Evolutionary conservation across 2,888 invertebrate genomes (phyloP), one percentile per base, ranked within the genome.

Genomic region (Cephus runcator): DNA sequence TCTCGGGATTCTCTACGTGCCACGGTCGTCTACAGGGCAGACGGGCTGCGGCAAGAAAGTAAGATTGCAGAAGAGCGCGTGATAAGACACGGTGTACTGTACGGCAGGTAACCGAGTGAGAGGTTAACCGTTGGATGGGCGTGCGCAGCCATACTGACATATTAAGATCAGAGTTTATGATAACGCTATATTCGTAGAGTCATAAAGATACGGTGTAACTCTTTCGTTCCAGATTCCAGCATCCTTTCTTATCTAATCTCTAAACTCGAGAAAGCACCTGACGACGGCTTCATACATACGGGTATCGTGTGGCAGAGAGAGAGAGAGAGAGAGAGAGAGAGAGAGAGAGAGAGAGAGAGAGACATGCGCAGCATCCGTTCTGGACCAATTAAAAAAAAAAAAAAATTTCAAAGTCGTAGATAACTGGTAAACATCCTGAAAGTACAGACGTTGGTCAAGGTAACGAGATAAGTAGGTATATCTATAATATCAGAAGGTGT

Each of bases 111-210:
- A 56, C 15, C 40, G 40, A 56, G 40, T 56, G 40, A 56, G 40
- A 56, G 40, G 40, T 56, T 56, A 23, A 56, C 40, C 40, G 71
- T 77, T 82, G 75, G 77, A 73, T 80, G 80, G 84, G 84, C 77
- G 75, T 74, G 69, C 23, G 40, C 40, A 56, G 40, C 71, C 77
- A 69, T 74, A 75, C 77, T 84, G 86, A 87, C 86, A 87, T 85
- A 87, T 87, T 87, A 87, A 87, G 87, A 87, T 87, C 84, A 81
- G 82, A 78, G 82, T 79, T 80, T 80, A 83, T 81, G 87, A 87
- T 87, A 87, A 83, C 79, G 81, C 80, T 82, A 82, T 78, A 80
- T 81, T 77, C 82, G 77, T 77, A 69, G 74, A 87, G 85, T 83
- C 82, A 82, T 86, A 86, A 85, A 85, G 84, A 85, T 85, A 87